A percentile compares a stretch with the other conserved stretches of the same genome.
Evolutionary conservation across 30 jellyfish, hydroid and myxozoan genomes (phyloP).

Genomic region (Nemopilema nomurai): DNA sequence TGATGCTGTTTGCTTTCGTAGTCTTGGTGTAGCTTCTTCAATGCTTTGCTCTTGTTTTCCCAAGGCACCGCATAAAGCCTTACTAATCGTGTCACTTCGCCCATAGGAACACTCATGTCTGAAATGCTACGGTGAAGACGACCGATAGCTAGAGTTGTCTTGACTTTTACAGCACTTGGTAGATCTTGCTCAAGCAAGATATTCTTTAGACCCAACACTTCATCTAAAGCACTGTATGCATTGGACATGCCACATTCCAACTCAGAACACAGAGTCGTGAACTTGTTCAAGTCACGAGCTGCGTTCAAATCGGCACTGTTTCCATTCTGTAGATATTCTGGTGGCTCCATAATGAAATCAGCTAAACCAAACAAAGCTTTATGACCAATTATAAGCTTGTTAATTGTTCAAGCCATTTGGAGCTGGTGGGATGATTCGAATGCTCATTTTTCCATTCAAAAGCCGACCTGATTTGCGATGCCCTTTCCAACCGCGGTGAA

Average conservation of each 20-base stretch:
- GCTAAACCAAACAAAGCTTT: background rate
- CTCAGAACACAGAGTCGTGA: constrained; percentile 56
- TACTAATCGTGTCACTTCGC: constrained; percentile 73
- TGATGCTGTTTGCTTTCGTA: constrained; percentile 75
- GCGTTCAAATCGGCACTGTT: background rate
- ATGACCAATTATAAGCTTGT: background rate
- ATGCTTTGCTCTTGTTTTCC: constrained; percentile 77
- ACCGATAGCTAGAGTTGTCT: constrained; percentile 48
- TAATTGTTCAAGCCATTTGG: background rate
- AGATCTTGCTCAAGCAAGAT: constrained; percentile 43
- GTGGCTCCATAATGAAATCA: background rate
- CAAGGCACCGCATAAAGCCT: constrained; percentile 79
- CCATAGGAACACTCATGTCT: constrained; percentile 63
- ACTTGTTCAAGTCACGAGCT: constrained; percentile 20
- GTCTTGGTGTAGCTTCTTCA: constrained; percentile 75
- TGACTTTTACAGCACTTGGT: constrained; percentile 46
- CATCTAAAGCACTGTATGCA: constrained; percentile 55
- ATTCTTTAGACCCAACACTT: constrained; percentile 50
- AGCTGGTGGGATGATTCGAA: background rate
- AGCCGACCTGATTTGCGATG: background rate
- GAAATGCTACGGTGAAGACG: constrained; percentile 69
- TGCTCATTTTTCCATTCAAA: background rate
- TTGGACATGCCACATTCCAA: constrained; percentile 53
- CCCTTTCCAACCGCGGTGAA: background rate
- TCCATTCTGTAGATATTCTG: background rate